Conservation (phyloP, 64 coral and sea anemone species). For the Trachythela sp. region DNA sequence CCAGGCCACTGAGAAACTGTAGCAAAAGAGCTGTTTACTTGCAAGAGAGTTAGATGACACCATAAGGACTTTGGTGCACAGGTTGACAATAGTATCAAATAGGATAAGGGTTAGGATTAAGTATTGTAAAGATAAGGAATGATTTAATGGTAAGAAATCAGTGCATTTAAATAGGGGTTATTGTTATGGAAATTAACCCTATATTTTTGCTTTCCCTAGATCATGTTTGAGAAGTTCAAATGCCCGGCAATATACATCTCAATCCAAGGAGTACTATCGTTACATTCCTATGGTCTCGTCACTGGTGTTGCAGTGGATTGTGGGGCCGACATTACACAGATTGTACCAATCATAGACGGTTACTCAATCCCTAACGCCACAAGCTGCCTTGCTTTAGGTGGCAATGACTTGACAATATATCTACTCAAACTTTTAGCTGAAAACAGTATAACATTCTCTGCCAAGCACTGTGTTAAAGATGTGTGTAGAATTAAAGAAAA, state of each 20-base stretch:
- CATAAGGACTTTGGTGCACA: not conserved
- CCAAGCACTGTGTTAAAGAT: not conserved
- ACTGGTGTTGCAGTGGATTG: not conserved
- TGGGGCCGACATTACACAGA: conserved; percentile 1
- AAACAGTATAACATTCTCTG: not conserved
- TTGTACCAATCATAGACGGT: not conserved
- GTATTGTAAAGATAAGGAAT: too few relatives aligned
- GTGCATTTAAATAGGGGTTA: too few relatives aligned
- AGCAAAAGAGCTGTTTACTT: too few relatives aligned
- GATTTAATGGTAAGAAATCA: too few relatives aligned
- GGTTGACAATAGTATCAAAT: not conserved
- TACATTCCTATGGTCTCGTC: not conserved
- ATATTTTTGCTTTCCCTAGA: not conserved
- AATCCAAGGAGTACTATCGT: not conserved
- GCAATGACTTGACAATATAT: not conserved
- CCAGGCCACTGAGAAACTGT: too few relatives aligned
- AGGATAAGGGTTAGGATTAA: too few relatives aligned
- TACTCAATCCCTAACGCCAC: not conserved
- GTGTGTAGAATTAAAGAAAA: not conserved
- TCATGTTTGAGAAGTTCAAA: conserved; percentile 13
- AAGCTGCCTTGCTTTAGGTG: not conserved
- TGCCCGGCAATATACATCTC: not conserved
- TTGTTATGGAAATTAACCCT: too few relatives aligned
- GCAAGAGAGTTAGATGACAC: too few relatives aligned
- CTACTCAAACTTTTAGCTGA: not conserved